These are phyloP conservation scores for Geococcyx californianus DNA, from an alignment of 2,113 vertebrate species.

Conservation along the genomic window DNA sequence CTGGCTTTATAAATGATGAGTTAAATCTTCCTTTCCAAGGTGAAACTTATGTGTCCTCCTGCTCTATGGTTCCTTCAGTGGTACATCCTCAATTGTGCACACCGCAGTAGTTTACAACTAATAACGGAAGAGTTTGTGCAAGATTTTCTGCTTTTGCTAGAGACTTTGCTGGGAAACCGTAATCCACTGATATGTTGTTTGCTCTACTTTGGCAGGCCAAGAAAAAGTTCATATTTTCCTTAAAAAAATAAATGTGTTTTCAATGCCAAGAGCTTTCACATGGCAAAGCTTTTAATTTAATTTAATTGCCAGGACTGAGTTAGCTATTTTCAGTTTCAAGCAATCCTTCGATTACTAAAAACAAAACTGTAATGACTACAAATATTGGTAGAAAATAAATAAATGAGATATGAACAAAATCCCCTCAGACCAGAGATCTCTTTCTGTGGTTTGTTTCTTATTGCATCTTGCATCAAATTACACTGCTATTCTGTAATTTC, in stretches of 20 bases:
- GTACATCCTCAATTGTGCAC: not conserved
- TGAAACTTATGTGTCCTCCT: not conserved
- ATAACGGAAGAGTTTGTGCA: not conserved
- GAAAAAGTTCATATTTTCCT: not conserved
- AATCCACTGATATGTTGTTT: not conserved
- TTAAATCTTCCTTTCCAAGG: not conserved
- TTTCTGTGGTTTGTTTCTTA: not conserved
- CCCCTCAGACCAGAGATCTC: not conserved
- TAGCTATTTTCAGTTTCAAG: conserved; percentile 27
- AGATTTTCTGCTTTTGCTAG: not conserved
- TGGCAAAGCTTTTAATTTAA: conserved; percentile 24
- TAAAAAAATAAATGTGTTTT: not conserved
- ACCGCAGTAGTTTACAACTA: not conserved
- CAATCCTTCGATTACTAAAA: not conserved
- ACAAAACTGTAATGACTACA: not conserved
- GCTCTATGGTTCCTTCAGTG: not conserved
- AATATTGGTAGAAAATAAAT: conserved; percentile 1
- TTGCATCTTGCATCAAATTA: not conserved
- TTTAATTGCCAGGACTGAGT: not conserved
- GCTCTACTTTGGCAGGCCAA: not conserved
- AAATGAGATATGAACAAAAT: not conserved
- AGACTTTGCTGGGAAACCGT: not conserved
- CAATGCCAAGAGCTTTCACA: not conserved
- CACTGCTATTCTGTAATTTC: not conserved
- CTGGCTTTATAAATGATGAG: not conserved